Percentiles rank a stretch among this genome's conserved stretches.
phyloP scores from a whole-genome alignment of 1,140 invertebrate genomes.

The Heliconius himera region DNA sequence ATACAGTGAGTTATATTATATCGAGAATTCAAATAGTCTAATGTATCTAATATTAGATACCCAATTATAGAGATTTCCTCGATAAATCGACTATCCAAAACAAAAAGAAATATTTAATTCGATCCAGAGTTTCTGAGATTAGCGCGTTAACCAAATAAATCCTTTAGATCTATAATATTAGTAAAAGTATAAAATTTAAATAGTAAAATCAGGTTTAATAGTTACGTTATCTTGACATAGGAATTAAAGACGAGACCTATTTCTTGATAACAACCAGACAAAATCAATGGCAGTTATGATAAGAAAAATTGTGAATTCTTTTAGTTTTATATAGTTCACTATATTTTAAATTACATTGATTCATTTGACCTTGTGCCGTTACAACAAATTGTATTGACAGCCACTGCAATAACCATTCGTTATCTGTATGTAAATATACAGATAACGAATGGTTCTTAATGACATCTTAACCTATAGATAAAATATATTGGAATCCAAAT shows the following conservation, averaged over 20 bases:
- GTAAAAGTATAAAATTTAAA: too few relatives aligned
- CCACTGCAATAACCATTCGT: not conserved
- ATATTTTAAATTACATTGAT: conserved; percentile 15
- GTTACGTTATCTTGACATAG: conserved; percentile 1
- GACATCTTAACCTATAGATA: conserved; percentile 13
- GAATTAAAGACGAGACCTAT: not conserved
- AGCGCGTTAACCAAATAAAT: too few relatives aligned
- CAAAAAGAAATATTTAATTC: too few relatives aligned
- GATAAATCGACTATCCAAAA: too few relatives aligned
- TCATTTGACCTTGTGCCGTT: conserved; percentile 4
- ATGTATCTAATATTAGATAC: too few relatives aligned
- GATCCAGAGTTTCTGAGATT: too few relatives aligned
- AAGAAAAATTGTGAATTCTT: not conserved
- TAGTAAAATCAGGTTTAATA: not conserved
- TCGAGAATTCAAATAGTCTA: too few relatives aligned
- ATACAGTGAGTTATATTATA: too few relatives aligned
- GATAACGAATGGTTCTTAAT: not conserved
- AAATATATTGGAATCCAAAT: conserved; percentile 1
- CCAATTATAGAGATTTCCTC: too few relatives aligned
- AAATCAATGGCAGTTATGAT: not conserved
- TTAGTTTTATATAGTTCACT: not conserved
- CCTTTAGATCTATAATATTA: too few relatives aligned
- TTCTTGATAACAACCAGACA: not conserved
- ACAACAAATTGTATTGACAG: conserved; percentile 10
- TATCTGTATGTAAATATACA: not conserved